These are phyloP conservation scores for Chinchilla lanigera DNA, from an alignment of 2,113 vertebrate genomes.

Conservation along the genomic window DNA sequence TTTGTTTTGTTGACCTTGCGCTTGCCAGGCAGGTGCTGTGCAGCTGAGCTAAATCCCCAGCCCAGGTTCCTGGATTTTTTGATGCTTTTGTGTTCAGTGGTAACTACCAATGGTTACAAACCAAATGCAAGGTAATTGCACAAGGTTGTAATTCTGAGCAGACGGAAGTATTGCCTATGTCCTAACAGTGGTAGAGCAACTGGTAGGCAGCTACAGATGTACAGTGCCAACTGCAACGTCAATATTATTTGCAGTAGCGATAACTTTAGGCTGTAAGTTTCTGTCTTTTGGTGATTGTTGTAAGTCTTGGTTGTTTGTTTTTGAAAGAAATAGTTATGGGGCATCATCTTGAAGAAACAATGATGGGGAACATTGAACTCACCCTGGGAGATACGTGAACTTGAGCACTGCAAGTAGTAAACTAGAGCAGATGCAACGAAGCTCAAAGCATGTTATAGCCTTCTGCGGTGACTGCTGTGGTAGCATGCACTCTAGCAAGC, in stretches of 20 bases:
- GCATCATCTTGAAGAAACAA: slow-evolving; percentile 49
- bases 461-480: not conserved
- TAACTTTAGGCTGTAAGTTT: not conserved
- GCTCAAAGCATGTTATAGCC: not conserved
- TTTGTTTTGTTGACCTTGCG: too few relatives aligned
- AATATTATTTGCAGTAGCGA: not conserved
- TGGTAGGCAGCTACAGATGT: not conserved
- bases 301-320: not conserved
- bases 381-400: not conserved
- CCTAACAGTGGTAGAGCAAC: not conserved
- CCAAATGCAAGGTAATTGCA: not conserved
- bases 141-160: not conserved
- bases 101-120: not conserved
- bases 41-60: too few relatives aligned
- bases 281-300: not conserved
- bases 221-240: not conserved
- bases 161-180: not conserved
- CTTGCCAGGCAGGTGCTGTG: too few relatives aligned
- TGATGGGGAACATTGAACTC: slow-evolving; percentile 29
- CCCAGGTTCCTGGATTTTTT: not conserved
- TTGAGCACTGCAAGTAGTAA: not conserved
- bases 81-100: not conserved
- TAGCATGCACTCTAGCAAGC: not conserved
- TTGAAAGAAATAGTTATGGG: slow-evolving; percentile 26
- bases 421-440: not conserved